phyloP scores from a whole-genome alignment of 1,140 invertebrate species.

The Drosophila melanica region DNA sequence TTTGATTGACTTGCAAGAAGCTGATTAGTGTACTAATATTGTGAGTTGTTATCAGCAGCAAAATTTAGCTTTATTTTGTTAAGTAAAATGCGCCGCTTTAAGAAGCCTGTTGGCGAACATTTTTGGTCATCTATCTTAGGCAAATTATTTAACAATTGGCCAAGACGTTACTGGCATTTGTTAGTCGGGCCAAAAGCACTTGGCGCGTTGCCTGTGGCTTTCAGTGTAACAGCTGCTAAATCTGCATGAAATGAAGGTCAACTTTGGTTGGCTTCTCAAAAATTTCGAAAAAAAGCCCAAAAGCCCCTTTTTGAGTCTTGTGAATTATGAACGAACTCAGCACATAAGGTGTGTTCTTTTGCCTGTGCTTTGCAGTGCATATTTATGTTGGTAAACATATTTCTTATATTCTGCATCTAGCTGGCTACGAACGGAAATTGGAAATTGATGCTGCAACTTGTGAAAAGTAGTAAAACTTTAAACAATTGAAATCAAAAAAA shows the following conservation, averaged over 20 bases:
- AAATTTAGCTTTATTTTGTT: neutral
- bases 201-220: conserved; percentile 13
- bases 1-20: conserved; percentile 61
- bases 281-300: conserved; percentile 24
- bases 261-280: conserved; percentile 14
- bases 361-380: neutral
- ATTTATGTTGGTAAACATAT: neutral
- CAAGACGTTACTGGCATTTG: conserved; percentile 39
- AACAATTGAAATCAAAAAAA: neutral
- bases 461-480: neutral
- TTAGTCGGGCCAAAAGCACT: conserved; percentile 9
- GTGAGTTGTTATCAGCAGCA: conserved; percentile 50
- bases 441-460: neutral
- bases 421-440: conserved; percentile 2
- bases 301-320: conserved; percentile 8
- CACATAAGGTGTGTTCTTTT: neutral
- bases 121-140: conserved; percentile 51
- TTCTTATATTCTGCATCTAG: conserved; percentile 1
- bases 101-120: conserved; percentile 32
- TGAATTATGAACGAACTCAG: conserved; percentile 55
- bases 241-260: conserved; percentile 63
- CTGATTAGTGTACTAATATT: conserved; percentile 57
- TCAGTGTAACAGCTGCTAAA: conserved; percentile 29
- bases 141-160: conserved; percentile 46
- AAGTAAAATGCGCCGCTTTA: conserved; percentile 26